phyloP scores from a whole-genome alignment of 2,113 vertebrate genomes.

The Damaliscus lunatus region DNA sequence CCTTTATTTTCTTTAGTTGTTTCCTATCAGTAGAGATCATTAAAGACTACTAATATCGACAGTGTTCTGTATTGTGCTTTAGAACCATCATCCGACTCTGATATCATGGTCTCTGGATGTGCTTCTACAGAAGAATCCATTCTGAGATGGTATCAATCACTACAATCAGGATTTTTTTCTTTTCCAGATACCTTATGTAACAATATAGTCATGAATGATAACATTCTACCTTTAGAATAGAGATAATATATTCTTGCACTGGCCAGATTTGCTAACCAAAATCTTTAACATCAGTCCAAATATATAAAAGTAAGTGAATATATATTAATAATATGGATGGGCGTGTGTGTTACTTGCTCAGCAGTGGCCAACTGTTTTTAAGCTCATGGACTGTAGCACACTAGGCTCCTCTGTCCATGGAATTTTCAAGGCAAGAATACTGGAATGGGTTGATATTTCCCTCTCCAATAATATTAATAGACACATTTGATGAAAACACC shows the following conservation, averaged over 20 bases:
- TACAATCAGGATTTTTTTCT: not conserved
- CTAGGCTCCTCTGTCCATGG: not conserved
- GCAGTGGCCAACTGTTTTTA: not conserved
- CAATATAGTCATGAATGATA: not conserved
- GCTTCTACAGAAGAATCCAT: not conserved
- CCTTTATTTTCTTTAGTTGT: constrained; percentile 6
- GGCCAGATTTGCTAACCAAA: not conserved
- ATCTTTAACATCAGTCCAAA: not conserved
- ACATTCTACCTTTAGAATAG: not conserved
- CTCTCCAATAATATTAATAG: not conserved
- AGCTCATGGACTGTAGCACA: not conserved
- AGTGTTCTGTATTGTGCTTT: not conserved
- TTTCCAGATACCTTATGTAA: not conserved
- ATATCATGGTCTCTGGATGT: not conserved
- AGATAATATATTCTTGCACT: not conserved
- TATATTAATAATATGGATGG: not conserved
- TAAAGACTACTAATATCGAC: not conserved
- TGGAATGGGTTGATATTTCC: not conserved
- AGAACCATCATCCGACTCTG: not conserved
- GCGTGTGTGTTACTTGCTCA: not conserved
- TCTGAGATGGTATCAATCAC: not conserved
- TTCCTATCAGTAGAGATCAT: not conserved
- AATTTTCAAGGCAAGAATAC: not conserved
- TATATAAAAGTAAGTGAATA: not conserved
- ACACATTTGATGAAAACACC: not conserved